Evolutionary conservation across 2,113 vertebrate genomes (phyloP).

Genomic region (Rhea pennata): DNA sequence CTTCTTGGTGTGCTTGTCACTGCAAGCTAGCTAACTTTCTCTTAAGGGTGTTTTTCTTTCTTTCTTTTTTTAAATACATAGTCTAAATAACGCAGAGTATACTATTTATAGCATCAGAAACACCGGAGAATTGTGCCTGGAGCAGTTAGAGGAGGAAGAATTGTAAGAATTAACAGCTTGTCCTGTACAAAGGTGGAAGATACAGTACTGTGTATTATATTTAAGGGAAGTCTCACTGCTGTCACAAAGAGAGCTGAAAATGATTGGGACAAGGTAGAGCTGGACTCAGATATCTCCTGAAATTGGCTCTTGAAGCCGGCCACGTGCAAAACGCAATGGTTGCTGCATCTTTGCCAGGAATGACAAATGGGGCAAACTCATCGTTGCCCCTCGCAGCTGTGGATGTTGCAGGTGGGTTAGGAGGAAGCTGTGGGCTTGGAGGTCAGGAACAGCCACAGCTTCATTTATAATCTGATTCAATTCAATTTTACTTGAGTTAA

Average conservation of each 20-base stretch:
- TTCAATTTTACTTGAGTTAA: not conserved
- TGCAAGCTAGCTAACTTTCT: not conserved
- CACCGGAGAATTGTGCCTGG: not conserved
- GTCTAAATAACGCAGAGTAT: not conserved
- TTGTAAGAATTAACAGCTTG: not conserved
- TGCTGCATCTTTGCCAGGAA: not conserved
- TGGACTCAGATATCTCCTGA: not conserved
- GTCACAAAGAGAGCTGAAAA: not conserved
- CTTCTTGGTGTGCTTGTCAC: not conserved
- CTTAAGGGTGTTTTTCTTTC: not conserved
- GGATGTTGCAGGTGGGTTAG: not conserved
- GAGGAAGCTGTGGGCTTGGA: not conserved
- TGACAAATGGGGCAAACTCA: not conserved
- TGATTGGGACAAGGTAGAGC: not conserved
- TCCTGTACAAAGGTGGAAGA: not conserved
- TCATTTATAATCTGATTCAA: not conserved
- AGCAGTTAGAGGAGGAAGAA: not conserved
- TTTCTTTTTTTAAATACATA: not conserved
- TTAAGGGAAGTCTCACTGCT: not conserved
- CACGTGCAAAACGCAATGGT: not conserved
- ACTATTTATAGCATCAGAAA: not conserved
- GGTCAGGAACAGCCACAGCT: not conserved
- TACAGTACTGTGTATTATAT: not conserved
- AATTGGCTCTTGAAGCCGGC: not conserved
- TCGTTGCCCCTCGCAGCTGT: not conserved